These are phyloP conservation scores for Aradophagus sp. DNA, from an alignment of 1,140 invertebrate species.

Conservation along the genomic window DNA sequence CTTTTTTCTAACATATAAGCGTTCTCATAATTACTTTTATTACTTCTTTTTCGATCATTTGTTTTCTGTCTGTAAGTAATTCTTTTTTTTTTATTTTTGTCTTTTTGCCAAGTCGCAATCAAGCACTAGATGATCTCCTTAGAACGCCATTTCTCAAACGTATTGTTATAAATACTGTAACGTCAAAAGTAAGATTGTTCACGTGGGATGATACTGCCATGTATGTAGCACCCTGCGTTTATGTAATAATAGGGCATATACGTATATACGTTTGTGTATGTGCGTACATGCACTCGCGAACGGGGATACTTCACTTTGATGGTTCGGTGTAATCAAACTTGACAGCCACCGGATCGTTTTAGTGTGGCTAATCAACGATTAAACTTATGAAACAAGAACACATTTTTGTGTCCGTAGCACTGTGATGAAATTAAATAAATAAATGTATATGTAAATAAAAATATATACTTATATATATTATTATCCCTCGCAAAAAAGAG, in stretches of 20 bases:
- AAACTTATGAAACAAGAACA: slow-evolving; percentile 71
- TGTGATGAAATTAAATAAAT: slow-evolving; percentile 76
- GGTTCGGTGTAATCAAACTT: too few species aligned
- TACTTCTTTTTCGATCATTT: too few species aligned
- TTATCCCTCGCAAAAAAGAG: too few species aligned
- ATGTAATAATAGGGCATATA: slow-evolving; percentile 48
- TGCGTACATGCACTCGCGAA: slow-evolving; percentile 22
- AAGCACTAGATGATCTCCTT: slow-evolving; percentile 65
- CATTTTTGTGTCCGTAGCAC: slow-evolving; percentile 75
- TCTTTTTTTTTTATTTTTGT: slow-evolving; percentile 8
- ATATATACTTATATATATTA: too few species aligned
- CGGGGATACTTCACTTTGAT: not conserved
- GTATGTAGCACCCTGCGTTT: slow-evolving; percentile 65
- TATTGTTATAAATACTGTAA: slow-evolving; percentile 69
- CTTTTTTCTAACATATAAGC: too few species aligned
- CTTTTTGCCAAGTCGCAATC: slow-evolving; percentile 26
- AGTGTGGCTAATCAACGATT: slow-evolving; percentile 60
- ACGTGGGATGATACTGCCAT: slow-evolving; percentile 72
- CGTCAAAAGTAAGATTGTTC: slow-evolving; percentile 65
- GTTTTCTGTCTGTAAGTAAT: too few species aligned
- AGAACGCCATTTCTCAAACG: slow-evolving; percentile 63
- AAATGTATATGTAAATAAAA: too few species aligned
- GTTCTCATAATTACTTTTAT: too few species aligned
- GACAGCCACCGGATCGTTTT: slow-evolving; percentile 1
- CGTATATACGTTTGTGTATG: slow-evolving; percentile 46